Evolutionary conservation across 2,888 invertebrate species (phyloP), one percentile per base, ranked within the genome.

Genomic region (Perithous albicinctus): DNA sequence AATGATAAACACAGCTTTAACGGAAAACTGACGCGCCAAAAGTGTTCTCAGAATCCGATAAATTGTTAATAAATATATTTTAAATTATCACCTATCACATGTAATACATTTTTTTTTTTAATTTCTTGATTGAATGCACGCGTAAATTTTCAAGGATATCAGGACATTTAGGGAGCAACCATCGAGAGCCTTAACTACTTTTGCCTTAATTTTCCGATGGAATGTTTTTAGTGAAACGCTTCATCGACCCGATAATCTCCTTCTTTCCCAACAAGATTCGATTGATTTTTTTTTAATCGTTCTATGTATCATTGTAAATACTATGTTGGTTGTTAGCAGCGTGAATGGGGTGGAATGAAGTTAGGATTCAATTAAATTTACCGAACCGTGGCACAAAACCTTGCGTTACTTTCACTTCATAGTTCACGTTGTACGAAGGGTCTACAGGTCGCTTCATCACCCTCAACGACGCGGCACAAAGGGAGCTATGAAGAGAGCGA

Each of bases 361-460:
- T 78, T 59, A 64, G 75, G 78, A 76, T 82, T 82, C 78, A 82
- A 82, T 82, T 76, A 80, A 80, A 77, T 74, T 77, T 74, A 69
- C 59, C 66, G 74, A 78, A 77, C 70, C 83, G 70, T 74, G 59
- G 74, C 70, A n/a, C n/a, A 77, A 78, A 80, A 78, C 48, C 61
- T 77, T 32, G 77, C 77, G 63, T 80, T 76, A 76, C 29, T 29
- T 64, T 69, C 69, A 73, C 69, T 80, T 80, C 80, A 80, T 83
- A 80, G 80, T 80, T 61, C 78, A 59, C 51, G 73, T 26, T 48
- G 77, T 64, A 59, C 48, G 15, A 61, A 51, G 51, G 63, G 48
- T 51, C 51, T 63, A 38, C 12, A 59, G 69, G 74, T 20, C 26
- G 66, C 51, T 48, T 26, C 73, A 72, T 67, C 67, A 66, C 46